Evolutionary conservation across 2,888 invertebrate genomes (phyloP).

Genomic region (Caenorhabditis afra): DNA sequence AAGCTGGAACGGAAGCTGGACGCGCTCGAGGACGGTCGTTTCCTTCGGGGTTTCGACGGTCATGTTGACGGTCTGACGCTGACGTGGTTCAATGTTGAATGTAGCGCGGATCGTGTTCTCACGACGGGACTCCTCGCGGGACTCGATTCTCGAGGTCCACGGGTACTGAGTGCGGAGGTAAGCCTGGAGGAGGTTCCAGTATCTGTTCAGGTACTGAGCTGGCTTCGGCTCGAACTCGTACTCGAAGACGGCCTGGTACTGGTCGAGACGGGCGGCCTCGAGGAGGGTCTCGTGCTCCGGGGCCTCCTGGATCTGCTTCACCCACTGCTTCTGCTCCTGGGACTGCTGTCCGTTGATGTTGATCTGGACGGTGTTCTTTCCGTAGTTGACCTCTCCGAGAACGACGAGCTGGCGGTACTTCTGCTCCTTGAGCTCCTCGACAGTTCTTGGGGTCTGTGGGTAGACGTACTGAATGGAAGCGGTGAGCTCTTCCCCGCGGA

Average conservation of each 20-base stretch:
- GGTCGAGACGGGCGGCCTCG: constrained; percentile 67
- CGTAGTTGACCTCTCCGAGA: constrained; percentile 51
- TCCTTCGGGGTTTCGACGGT: constrained; percentile 59
- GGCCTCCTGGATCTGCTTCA: constrained; percentile 61
- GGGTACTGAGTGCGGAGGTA: constrained; percentile 51
- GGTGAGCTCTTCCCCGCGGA: constrained; percentile 58
- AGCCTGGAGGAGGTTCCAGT: constrained; percentile 49
- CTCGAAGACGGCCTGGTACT: constrained; percentile 61
- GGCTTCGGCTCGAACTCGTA: constrained; percentile 60
- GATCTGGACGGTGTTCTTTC: constrained; percentile 59
- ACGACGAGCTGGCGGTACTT: constrained; percentile 61
- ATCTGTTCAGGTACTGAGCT: constrained; percentile 41
- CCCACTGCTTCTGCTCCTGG: constrained; percentile 64
- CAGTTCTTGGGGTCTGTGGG: constrained; percentile 54
- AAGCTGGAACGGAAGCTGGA: constrained; percentile 60
- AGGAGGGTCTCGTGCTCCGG: constrained; percentile 62
- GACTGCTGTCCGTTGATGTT: constrained; percentile 63
- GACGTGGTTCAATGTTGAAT: constrained; percentile 65
- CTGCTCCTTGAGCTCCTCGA: constrained; percentile 61
- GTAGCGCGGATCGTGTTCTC: constrained; percentile 54
- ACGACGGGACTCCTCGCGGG: constrained; percentile 43
- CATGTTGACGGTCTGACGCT: constrained; percentile 62
- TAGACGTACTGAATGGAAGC: constrained; percentile 56
- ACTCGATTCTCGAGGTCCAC: constrained; percentile 45
- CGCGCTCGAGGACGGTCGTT: constrained; percentile 48